Evolutionary conservation across 2,888 invertebrate species (phyloP), one percentile per base, ranked within the genome.

Genomic region (Tuberolachnus salignus): DNA sequence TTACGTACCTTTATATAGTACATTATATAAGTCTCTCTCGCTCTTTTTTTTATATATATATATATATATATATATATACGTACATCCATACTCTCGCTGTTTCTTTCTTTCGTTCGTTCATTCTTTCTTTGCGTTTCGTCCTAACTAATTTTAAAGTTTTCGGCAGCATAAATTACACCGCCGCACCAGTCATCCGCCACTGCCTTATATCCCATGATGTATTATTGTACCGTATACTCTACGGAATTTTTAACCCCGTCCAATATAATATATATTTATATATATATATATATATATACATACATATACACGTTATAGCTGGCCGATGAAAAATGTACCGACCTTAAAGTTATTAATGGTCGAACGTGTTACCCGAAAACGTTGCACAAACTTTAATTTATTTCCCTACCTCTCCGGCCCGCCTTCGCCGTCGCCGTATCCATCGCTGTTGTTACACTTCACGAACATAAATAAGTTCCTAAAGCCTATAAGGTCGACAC

Each of bases 101-200:
- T 59, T 59, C 57, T 71, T 10, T 16, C 59, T 49, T 23, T 49
- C 59, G n/a, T n/a, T n/a, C n/a, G n/a, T 53, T 51, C 42, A 19
- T n/a, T n/a, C 19, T 57, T 71, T 46, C 57, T 23, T 44, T 42
- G 53, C 73, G 73, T 64, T 63, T 74, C 34, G 53, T 64, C 42
- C 67, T 69, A 78, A 78, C 78, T 78, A 78, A 78, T 78, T 78
- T 78, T 78, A 78, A 78, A 78, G 69, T 78, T 78, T 75, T 78
- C 78, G 21, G 59, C 14, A 42, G 78, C 78, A 78, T 78, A 78
- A 78, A 78, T 78, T 78, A 78, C 78, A 49, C 69, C 69, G 21
- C 34, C 6, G 6, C 34, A 57, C 66, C 34, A 34, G n/a, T 34
- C 34, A 34, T 34, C 78, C 59, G 57, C 59, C 69, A 42, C 51